Evolutionary conservation across 2,797 vertebrate genomes (phyloP).

Genomic region (Avahi laniger): DNA sequence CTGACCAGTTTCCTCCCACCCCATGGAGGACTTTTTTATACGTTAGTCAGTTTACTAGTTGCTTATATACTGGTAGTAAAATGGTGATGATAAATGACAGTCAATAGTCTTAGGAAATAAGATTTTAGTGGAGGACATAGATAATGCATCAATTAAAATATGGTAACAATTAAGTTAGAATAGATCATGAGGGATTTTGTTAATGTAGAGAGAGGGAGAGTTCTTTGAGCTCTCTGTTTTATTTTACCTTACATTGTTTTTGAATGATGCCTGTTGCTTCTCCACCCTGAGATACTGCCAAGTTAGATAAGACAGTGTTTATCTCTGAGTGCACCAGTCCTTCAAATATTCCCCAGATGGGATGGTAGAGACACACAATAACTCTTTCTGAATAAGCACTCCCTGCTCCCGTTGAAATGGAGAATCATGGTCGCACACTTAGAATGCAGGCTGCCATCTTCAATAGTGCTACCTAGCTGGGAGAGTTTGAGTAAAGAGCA

Average conservation of each 20-base stretch:
- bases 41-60: neutral
- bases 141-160: neutral
- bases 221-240: neutral
- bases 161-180: neutral
- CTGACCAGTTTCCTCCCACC: neutral
- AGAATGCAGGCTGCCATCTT: neutral
- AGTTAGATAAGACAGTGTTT: neutral
- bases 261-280: neutral
- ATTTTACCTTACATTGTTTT: neutral
- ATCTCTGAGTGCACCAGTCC: neutral
- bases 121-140: neutral
- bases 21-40: neutral
- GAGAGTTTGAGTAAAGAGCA: neutral
- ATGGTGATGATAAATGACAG: neutral
- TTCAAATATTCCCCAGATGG: neutral
- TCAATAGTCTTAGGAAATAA: neutral
- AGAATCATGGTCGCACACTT: neutral
- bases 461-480: neutral
- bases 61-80: neutral
- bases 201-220: neutral
- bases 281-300: neutral
- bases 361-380: neutral
- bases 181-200: neutral
- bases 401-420: neutral
- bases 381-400: neutral